Conservation (phyloP, 2,888 invertebrate genomes). For the Pseudolycoriella hygida region DNA sequence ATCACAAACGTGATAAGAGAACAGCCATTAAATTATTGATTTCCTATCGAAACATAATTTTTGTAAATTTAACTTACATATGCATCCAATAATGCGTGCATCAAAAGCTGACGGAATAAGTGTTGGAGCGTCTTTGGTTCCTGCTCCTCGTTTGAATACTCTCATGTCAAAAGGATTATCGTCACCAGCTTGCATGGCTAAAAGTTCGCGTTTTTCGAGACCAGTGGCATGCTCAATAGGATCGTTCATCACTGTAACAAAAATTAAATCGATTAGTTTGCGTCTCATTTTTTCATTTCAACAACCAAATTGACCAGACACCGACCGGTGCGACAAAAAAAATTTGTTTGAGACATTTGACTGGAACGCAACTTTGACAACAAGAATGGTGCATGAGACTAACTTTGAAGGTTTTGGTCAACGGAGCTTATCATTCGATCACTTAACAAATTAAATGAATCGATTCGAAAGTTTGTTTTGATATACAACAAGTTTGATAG, state of each 20-base stretch:
- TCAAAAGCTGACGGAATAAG: conserved; percentile 81
- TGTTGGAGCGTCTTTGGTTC: conserved; percentile 74
- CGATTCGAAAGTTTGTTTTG: too few relatives aligned
- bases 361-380: too few relatives aligned
- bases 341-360: too few relatives aligned
- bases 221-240: conserved; percentile 88
- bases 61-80: too few relatives aligned
- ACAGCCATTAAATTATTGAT: conserved; percentile 4
- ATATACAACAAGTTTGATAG: too few relatives aligned
- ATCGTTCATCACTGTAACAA: conserved; percentile 56
- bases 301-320: too few relatives aligned
- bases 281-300: background rate
- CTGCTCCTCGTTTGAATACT: conserved; percentile 59
- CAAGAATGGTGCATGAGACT: too few relatives aligned
- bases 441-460: background rate
- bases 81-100: conserved; percentile 82
- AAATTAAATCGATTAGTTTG: too few relatives aligned
- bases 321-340: too few relatives aligned
- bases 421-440: background rate
- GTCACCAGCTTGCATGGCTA: conserved; percentile 73
- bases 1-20: too few relatives aligned
- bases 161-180: conserved; percentile 77
- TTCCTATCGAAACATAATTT: conserved; percentile 13
- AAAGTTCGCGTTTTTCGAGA: conserved; percentile 73
- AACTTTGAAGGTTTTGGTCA: too few relatives aligned